phyloP scores from a whole-genome alignment of 2,797 vertebrate species.

The Uromys caudimaculatus region DNA sequence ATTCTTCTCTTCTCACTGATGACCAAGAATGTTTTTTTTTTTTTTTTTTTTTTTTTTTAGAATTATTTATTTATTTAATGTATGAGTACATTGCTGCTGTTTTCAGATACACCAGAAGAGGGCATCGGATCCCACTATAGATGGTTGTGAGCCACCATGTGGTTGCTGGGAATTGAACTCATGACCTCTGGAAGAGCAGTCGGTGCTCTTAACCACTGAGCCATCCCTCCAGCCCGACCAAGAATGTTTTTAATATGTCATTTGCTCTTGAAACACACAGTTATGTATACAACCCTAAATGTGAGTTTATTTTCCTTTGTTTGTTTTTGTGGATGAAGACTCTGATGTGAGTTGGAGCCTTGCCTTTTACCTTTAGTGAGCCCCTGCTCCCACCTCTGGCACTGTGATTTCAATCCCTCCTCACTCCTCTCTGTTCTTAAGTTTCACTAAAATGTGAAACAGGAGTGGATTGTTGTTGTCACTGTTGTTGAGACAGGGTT shows the following conservation, averaged over 20 bases:
- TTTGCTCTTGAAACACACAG: neutral
- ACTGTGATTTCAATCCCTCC: neutral
- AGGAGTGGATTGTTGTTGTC: neutral
- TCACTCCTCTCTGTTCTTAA: constrained; percentile 1
- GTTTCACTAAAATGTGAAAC: constrained; percentile 25
- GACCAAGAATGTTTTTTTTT: neutral
- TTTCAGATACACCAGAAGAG: too few relatives aligned
- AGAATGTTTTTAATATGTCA: neutral
- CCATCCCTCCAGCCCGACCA: too few relatives aligned
- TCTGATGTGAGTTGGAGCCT: neutral
- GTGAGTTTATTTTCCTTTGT: constrained; percentile 12
- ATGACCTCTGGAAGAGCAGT: too few relatives aligned
- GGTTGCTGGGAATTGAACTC: too few relatives aligned
- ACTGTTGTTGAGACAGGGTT: neutral
- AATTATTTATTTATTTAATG: too few relatives aligned
- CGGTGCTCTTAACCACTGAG: too few relatives aligned
- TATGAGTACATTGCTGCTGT: too few relatives aligned
- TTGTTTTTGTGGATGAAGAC: neutral
- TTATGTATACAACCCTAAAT: neutral
- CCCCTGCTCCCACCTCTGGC: neutral
- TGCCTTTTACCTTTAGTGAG: neutral
- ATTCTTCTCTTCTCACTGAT: constrained; percentile 6
- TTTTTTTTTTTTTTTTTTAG: too few relatives aligned
- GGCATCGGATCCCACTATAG: too few relatives aligned
- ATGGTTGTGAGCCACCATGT: too few relatives aligned